Evolutionary conservation across 2,797 vertebrate species (phyloP).

Genomic region (Gila robusta): DNA sequence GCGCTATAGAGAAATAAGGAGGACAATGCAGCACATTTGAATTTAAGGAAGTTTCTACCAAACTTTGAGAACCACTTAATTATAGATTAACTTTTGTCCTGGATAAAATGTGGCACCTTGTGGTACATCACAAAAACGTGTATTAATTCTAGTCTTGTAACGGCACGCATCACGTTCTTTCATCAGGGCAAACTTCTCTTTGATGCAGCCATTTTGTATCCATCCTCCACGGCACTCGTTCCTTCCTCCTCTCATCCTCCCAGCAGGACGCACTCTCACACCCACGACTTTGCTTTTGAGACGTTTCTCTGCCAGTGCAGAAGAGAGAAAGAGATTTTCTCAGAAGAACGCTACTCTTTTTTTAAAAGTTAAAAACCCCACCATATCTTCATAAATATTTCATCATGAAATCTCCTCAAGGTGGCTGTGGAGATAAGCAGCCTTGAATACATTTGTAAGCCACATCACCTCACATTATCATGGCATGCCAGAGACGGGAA

Average conservation of each 20-base stretch:
- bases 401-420: slow-evolving; percentile 42
- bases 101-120: neutral
- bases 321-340: slow-evolving; percentile 4
- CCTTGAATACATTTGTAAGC: slow-evolving; percentile 46
- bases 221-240: neutral
- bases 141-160: slow-evolving; percentile 22
- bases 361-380: neutral
- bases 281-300: slow-evolving; percentile 35
- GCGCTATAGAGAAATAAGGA: neutral
- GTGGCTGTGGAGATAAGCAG: slow-evolving; percentile 40
- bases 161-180: slow-evolving; percentile 5
- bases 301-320: neutral
- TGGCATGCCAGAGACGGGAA: neutral
- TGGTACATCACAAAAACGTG: neutral
- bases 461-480: slow-evolving; percentile 50
- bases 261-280: slow-evolving; percentile 20
- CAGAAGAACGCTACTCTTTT: neutral
- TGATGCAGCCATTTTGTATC: slow-evolving; percentile 35
- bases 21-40: neutral
- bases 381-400: slow-evolving; percentile 46
- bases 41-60: neutral
- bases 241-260: slow-evolving; percentile 36
- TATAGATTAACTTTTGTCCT: neutral
- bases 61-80: slow-evolving; percentile 4
- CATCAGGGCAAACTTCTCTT: slow-evolving; percentile 27